Conservation (phyloP, 2,113 vertebrate species). For the Lophochroa leadbeateri region DNA sequence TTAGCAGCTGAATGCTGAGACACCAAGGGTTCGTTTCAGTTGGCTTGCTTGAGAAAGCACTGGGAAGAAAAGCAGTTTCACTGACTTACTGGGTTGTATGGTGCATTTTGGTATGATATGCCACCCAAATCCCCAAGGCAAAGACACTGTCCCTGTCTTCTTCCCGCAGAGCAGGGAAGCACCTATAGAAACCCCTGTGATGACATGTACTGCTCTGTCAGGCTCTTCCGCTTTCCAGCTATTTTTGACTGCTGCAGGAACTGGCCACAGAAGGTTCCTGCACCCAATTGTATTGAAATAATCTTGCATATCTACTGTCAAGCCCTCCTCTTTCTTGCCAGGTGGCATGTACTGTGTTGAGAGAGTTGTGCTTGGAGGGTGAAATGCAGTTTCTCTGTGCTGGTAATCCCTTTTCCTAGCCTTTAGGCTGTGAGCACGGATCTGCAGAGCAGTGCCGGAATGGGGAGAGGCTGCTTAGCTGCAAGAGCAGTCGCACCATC, state of each 20-base stretch:
- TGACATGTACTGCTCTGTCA: neutral
- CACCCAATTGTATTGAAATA: neutral
- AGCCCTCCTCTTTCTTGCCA: neutral
- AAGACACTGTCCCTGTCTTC: neutral
- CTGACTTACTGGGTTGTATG: neutral
- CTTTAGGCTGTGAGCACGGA: neutral
- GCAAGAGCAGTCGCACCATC: neutral
- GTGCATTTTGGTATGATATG: neutral
- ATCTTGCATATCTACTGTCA: neutral
- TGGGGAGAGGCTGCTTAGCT: neutral
- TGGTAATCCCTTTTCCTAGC: neutral
- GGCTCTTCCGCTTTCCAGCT: neutral
- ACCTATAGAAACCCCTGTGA: neutral
- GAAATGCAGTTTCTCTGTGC: neutral
- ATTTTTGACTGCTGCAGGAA: slow-evolving; percentile 20
- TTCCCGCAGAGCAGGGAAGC: neutral
- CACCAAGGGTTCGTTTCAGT: neutral
- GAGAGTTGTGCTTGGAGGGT: neutral
- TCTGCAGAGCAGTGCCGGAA: neutral
- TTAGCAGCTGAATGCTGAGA: neutral
- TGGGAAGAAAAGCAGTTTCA: neutral
- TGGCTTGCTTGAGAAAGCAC: neutral
- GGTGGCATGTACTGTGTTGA: neutral
- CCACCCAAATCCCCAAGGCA: neutral
- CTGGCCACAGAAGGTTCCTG: neutral